phyloP scores from a whole-genome alignment of 2,113 vertebrate species.

The Heterotis niloticus region DNA sequence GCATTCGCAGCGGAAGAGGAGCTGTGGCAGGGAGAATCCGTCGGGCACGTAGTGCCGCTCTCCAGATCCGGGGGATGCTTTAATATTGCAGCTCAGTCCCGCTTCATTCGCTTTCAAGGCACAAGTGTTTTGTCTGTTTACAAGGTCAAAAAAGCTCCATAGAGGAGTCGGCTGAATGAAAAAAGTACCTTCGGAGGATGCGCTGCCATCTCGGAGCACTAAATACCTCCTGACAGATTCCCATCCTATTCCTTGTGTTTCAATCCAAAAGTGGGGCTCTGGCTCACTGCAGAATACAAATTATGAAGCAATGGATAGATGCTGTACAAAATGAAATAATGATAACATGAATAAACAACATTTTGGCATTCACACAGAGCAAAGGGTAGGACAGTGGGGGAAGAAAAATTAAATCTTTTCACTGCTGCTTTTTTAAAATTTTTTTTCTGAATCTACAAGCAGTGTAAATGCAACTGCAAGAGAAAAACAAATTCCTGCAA shows the following conservation, averaged over 20 bases:
- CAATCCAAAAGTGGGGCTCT: neutral
- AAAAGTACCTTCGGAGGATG: constrained; percentile 11
- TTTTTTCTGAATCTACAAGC: neutral
- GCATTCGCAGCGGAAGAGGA: neutral
- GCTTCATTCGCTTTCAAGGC: neutral
- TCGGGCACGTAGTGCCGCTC: neutral
- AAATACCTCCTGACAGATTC: neutral
- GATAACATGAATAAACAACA: too few relatives aligned
- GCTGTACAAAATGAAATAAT: too few relatives aligned
- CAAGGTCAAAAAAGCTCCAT: constrained; percentile 11
- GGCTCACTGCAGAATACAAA: neutral
- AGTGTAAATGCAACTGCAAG: neutral
- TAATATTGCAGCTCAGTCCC: neutral
- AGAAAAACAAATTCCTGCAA: neutral
- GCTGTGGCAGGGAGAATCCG: neutral
- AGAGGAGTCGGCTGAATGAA: neutral
- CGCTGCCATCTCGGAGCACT: neutral
- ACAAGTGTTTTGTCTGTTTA: constrained; percentile 10
- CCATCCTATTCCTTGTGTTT: neutral
- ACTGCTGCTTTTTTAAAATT: too few relatives aligned
- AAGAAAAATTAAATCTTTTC: neutral
- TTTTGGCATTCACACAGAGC: too few relatives aligned
- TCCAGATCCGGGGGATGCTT: neutral
- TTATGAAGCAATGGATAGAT: too few relatives aligned
- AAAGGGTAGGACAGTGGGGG: too few relatives aligned